phyloP scores from a whole-genome alignment of 2,888 invertebrate genomes.

The Eupeodes latifasciatus region DNA sequence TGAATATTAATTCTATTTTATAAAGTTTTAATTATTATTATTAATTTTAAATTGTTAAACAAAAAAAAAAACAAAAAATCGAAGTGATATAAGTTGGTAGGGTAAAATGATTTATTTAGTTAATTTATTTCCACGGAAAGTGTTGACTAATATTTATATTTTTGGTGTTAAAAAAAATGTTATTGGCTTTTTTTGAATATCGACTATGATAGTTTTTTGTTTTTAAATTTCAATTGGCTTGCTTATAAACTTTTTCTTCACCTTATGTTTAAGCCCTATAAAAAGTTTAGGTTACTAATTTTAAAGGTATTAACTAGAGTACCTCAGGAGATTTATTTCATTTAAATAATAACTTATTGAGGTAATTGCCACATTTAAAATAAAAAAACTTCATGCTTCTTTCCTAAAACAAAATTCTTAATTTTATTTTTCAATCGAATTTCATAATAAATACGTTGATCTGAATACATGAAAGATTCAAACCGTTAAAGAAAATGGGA shows the following conservation, averaged over 20 bases:
- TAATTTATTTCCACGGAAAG: slow-evolving; percentile 11
- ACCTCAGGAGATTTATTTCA: too few species aligned
- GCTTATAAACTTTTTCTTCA: background rate
- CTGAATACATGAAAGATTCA: background rate
- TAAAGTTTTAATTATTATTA: slow-evolving; percentile 22
- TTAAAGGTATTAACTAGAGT: too few species aligned
- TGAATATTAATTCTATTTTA: slow-evolving; percentile 21
- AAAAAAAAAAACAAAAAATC: background rate
- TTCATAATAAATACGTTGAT: background rate
- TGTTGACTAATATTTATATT: background rate
- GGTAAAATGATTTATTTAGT: slow-evolving; percentile 11
- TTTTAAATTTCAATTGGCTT: background rate
- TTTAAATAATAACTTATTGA: background rate
- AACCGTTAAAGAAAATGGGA: too few species aligned
- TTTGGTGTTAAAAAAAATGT: background rate
- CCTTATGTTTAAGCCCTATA: background rate
- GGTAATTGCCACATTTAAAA: background rate
- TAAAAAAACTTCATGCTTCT: background rate
- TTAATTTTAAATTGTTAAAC: slow-evolving; percentile 29
- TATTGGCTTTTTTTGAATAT: background rate
- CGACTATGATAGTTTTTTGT: background rate
- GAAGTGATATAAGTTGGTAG: slow-evolving; percentile 30
- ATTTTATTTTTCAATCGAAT: background rate
- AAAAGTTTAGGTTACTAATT: background rate
- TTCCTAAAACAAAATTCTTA: background rate